A percentile compares a stretch with the other conserved stretches of the same genome.
Conservation (phyloP, 1,140 invertebrate genomes). For the Papilio glaucus region DNA sequence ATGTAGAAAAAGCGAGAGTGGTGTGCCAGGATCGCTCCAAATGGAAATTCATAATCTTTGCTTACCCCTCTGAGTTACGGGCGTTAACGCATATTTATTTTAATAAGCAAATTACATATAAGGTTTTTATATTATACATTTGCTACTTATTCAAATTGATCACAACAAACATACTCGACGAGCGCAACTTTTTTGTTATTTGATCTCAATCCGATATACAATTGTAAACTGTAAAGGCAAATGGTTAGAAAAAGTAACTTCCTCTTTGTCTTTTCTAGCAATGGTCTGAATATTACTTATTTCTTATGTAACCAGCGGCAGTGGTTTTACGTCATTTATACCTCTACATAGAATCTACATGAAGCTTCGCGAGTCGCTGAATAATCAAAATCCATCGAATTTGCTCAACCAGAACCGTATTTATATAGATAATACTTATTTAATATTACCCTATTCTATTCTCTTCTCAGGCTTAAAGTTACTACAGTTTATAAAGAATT, state of each 20-base stretch:
- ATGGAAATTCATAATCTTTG: too few species aligned
- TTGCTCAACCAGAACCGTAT: not conserved
- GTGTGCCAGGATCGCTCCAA: too few species aligned
- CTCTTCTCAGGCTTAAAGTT: too few species aligned
- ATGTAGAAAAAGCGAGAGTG: too few species aligned
- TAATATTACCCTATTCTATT: not conserved
- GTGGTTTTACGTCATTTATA: slow-evolving; percentile 5
- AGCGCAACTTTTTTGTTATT: not conserved
- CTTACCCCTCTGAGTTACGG: too few species aligned
- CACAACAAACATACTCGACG: slow-evolving; percentile 2
- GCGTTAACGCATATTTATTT: too few species aligned
- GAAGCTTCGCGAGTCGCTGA: slow-evolving; percentile 2
- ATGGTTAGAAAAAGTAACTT: not conserved
- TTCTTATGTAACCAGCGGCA: slow-evolving; percentile 12
- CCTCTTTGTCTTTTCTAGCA: not conserved
- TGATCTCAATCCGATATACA: not conserved
- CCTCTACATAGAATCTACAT: too few species aligned
- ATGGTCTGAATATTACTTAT: slow-evolving; percentile 3
- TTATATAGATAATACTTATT: not conserved
- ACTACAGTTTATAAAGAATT: too few species aligned
- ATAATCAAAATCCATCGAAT: slow-evolving; percentile 9
- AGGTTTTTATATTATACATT: not conserved
- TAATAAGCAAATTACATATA: too few species aligned
- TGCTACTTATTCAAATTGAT: slow-evolving; percentile 10
- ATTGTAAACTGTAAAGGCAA: not conserved